Conservation (phyloP, 2,113 vertebrate genomes). For the Cyphomyrus plagiostoma region DNA sequence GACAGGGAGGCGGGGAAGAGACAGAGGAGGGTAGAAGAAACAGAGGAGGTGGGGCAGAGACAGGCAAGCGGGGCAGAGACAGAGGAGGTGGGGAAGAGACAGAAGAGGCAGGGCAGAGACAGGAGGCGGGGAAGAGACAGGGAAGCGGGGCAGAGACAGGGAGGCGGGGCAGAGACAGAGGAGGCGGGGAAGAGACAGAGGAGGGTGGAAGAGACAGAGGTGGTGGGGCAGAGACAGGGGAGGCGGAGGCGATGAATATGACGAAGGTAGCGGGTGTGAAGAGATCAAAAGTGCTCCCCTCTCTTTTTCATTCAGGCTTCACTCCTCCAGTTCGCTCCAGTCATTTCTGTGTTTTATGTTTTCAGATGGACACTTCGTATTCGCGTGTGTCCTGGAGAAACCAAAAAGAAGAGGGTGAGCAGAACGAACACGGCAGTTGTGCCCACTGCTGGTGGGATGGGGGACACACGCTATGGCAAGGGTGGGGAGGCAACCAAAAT, state of each 20-base stretch:
- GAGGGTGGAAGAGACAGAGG: background rate
- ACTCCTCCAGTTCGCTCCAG: conserved; percentile 22
- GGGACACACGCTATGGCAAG: too few relatives aligned
- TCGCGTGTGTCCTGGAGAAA: conserved; percentile 74
- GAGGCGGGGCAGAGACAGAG: too few relatives aligned
- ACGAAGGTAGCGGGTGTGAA: conserved; percentile 40
- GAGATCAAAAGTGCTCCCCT: conserved; percentile 33
- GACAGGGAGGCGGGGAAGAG: too few relatives aligned
- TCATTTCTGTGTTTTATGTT: conserved; percentile 22
- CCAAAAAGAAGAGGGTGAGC: conserved; percentile 8
- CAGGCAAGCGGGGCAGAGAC: too few relatives aligned
- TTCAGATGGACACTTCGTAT: conserved; percentile 85
- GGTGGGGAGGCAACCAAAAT: background rate
- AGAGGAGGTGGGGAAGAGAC: too few relatives aligned
- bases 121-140: too few relatives aligned
- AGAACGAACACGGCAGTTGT: background rate
- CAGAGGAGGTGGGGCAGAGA: too few relatives aligned
- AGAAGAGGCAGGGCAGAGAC: too few relatives aligned
- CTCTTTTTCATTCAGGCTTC: conserved; percentile 31
- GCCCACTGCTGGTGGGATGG: background rate
- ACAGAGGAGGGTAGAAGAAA: too few relatives aligned
- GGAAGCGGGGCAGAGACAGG: too few relatives aligned
- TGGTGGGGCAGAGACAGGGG: conserved; percentile 4
- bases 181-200: background rate
- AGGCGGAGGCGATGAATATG: conserved; percentile 17